Percentiles rank a stretch among this genome's conserved stretches.
Conservation (phyloP, 2,113 vertebrate genomes). For the Orthochromis indermauri region DNA sequence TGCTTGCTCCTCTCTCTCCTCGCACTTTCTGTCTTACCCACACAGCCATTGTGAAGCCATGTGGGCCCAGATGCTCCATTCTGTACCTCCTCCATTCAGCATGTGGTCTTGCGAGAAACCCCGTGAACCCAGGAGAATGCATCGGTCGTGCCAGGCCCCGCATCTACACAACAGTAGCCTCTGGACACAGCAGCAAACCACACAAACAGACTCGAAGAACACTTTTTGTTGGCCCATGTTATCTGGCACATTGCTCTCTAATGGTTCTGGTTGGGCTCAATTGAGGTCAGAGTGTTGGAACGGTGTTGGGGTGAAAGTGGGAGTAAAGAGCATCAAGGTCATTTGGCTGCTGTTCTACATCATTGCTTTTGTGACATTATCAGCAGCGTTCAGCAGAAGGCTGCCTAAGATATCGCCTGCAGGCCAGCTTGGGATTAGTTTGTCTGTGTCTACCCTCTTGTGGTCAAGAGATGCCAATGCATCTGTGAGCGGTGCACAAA, state of each 20-base stretch:
- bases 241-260: constrained; percentile 41
- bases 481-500: not conserved
- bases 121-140: constrained; percentile 44
- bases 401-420: not conserved
- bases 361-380: constrained; percentile 38
- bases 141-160: constrained; percentile 22
- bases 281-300: constrained; percentile 47
- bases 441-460: constrained; percentile 32
- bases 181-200: constrained; percentile 26
- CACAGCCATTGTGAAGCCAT: constrained; percentile 11
- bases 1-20: not conserved
- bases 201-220: constrained; percentile 22
- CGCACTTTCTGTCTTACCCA: not conserved
- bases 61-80: constrained; percentile 10
- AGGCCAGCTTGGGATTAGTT: not conserved
- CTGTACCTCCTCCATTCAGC: constrained; percentile 17
- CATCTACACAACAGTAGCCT: constrained; percentile 49
- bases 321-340: constrained; percentile 58
- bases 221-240: constrained; percentile 41
- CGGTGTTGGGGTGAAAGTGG: constrained; percentile 15
- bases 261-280: constrained; percentile 44
- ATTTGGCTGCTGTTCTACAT: constrained; percentile 34
- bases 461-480: constrained; percentile 15
- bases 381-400: constrained; percentile 28
- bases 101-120: constrained; percentile 38